Evolutionary conservation across 2,888 invertebrate species (phyloP), one percentile per base, ranked within the genome.

Genomic region (Pollenia labialis): DNA sequence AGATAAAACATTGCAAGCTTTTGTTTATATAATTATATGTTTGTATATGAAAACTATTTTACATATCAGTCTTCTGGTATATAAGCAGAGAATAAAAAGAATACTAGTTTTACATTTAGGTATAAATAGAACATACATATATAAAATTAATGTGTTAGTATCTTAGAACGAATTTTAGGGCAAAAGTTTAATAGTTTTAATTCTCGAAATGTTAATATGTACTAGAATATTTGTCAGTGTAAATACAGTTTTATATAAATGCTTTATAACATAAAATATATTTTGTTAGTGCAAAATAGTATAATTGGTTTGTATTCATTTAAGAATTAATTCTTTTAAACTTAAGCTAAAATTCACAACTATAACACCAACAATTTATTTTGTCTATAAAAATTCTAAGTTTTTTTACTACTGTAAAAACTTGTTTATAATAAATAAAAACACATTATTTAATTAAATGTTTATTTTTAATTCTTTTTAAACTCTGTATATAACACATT

Each of bases 1-100:
- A 74, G 44, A 85, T 46, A 75, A 80, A 85, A 60, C 46, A 62
- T 46, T 60, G 69, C 82, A 82, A 76, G 74, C 74, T 74, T 54
- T 81, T 66, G 52, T 60, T 23, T 66, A n/a, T 18, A 50, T 54
- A 68, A 52, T n/a, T 16, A 48, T 71, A 16, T 66, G 14, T 68
- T 62, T 50, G 12, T 48, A 72, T 50, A 81, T 18, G 2, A 60
- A 58, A 52, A 81, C 42, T 66, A 74, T 64, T 52, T 64, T 52
- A 75, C 62, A 74, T 56, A 14, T 62, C 12, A 50, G 23, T 48
- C n/a, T 3, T 69, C 10, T n/a, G 8, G 7, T 18, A 48, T 50
- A 79, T 69, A 58, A 54, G 44, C 54, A 66, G 54, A 77, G 54
- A 56, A 44, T 54, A 44, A 64, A 77, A 56, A 44, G 14, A 75